Base-by-base conservation (phyloP, 2,797 vertebrate genomes). In the Galagoides demidoff region DNA sequence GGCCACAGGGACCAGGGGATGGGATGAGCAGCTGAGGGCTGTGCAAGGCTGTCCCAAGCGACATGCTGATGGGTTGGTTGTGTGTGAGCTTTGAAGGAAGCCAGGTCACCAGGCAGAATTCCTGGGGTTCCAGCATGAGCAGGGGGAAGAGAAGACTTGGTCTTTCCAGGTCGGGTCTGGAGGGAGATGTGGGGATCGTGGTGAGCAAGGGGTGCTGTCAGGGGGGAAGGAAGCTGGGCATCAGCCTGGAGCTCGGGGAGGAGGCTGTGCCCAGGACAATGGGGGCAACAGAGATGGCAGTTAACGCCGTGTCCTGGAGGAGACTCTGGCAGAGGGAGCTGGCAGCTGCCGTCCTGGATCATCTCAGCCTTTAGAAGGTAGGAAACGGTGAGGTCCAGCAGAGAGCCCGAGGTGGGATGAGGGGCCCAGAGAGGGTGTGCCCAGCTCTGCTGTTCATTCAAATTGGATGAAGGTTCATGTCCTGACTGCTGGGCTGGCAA, bases 111-210 rank as follows among this genome's bases (percentile, higher is more conserved):
- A 3, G 0, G 57, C 59, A 4, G 4, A 14, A 4, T 19, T 13
- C 23, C 68, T 1, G 39, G 52, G 0, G 3, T 17, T 12, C 16
- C 5, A 27, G 52, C 5, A n/a, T 5, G 7, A 25, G 49, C 31
- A 11, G 3, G 1, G 2, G 82, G 43, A 25, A 29, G 14, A 5
- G 17, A 2, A 7, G 37, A 66, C 19, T n/a, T 25, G n/a, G 49
- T n/a, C 11, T 12, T 27, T 0, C 2, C n/a, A 11, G 27, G 29
- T 19, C 23, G 25, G 66, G 27, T 8, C 2, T 23, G 20, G 71
- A 61, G 59, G 59, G 59, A 61, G 23, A 8, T 2, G 23, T 25
- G 4, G 13, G 31, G 22, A 2, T 0, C 0, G 45, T 11, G 1
- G 31, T 52, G 4, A 55, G n/a, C 83, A 70, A 55, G 7, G 31